Percentiles rank a stretch among this genome's conserved stretches.
phyloP scores from a whole-genome alignment of 2,797 vertebrate genomes.

The Halcyon badia region DNA sequence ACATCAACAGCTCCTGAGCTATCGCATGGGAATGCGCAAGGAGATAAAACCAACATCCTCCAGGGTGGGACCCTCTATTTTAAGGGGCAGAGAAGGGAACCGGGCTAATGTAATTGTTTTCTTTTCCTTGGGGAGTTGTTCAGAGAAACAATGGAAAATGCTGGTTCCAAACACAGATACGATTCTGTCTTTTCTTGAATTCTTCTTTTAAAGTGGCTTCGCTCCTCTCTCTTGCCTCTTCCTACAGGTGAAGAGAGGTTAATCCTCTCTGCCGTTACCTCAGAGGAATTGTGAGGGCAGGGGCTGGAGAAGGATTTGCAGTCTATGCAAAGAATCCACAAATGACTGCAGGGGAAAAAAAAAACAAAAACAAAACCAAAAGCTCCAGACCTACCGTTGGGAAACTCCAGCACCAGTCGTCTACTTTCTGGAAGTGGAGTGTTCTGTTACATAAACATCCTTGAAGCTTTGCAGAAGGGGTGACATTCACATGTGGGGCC shows the following conservation, averaged over 20 bases:
- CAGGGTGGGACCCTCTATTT: conserved; percentile 34
- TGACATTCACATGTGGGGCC: conserved; percentile 50
- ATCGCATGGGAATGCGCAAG: conserved; percentile 57
- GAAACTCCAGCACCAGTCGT: conserved; percentile 30
- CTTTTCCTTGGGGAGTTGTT: neutral
- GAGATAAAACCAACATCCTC: conserved; percentile 54
- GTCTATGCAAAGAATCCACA: conserved; percentile 44
- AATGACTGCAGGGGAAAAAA: neutral
- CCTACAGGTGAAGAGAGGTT: neutral
- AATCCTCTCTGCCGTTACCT: conserved; percentile 51
- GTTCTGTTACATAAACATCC: conserved; percentile 70
- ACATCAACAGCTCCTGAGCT: conserved; percentile 67
- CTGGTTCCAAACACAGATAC: neutral
- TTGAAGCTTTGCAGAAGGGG: conserved; percentile 63
- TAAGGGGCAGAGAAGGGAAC: conserved; percentile 27
- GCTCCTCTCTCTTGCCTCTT: neutral
- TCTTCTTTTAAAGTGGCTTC: neutral
- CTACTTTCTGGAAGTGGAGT: conserved; percentile 60
- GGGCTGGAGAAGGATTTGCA: conserved; percentile 37
- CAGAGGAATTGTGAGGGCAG: conserved; percentile 54
- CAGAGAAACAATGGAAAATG: conserved; percentile 8
- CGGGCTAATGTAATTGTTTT: neutral
- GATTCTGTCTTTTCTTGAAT: neutral
- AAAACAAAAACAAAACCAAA: neutral
- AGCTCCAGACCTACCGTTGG: conserved; percentile 11